These are phyloP conservation scores for Ophion costatus DNA, from an alignment of 2,888 invertebrate species.

Conservation along the genomic window DNA sequence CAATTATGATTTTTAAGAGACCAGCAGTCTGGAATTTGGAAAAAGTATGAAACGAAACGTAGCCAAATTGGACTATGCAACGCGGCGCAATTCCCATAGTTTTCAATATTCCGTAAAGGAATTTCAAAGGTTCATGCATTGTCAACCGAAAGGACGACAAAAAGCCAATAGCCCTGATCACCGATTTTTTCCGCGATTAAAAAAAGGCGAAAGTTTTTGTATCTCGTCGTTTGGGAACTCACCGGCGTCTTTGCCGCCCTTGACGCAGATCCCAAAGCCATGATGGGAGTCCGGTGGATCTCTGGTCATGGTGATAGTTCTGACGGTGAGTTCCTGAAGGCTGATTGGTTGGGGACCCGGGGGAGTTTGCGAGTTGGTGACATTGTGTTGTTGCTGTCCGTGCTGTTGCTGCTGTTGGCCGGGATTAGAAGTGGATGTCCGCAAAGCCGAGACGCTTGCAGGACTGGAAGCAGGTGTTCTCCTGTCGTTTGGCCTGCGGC, in stretches of 20 bases:
- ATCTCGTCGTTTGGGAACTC: constrained; percentile 70
- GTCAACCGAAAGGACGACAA: constrained; percentile 33
- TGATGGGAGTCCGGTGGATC: constrained; percentile 92
- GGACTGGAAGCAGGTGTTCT: constrained; percentile 92
- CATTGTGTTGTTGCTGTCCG: constrained; percentile 66
- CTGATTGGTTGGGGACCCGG: constrained; percentile 85
- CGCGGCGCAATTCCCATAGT: too few relatives aligned
- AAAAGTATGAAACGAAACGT: too few relatives aligned
- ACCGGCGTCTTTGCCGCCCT: constrained; percentile 96
- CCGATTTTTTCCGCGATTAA: too few relatives aligned
- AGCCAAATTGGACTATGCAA: too few relatives aligned
- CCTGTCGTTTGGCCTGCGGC: constrained; percentile 85
- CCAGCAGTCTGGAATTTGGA: too few relatives aligned
- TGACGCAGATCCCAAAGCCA: constrained; percentile 96
- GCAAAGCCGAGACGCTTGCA: constrained; percentile 84
- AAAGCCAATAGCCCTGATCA: neutral
- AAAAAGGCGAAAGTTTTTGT: neutral
- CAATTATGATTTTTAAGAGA: too few relatives aligned
- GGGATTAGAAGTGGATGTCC: constrained; percentile 72
- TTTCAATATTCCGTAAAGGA: constrained; percentile 1
- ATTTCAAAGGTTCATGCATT: constrained; percentile 48
- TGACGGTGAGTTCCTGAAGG: constrained; percentile 90
- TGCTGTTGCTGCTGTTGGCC: constrained; percentile 71
- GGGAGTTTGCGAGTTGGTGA: constrained; percentile 83
- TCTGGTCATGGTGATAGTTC: constrained; percentile 94